A percentile compares a stretch with the other conserved stretches of the same genome.
Conservation (phyloP, 2,888 invertebrate genomes). For the Drosophila subquinaria region DNA sequence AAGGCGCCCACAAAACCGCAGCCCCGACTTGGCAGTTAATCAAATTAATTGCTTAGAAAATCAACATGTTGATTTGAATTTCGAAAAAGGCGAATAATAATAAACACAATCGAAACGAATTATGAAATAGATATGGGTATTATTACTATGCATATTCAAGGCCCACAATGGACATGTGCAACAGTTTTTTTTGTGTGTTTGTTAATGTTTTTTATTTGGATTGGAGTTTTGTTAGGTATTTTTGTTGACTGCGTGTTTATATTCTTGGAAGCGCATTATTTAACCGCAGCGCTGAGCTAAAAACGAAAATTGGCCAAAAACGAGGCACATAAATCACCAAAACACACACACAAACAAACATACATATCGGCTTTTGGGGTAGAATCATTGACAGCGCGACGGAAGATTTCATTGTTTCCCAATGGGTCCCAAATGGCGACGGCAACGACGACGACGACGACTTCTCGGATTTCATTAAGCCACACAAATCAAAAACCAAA, state of each 20-base stretch:
- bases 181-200: slow-evolving; percentile 34
- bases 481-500: slow-evolving; percentile 77
- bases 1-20: slow-evolving; percentile 63
- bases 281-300: slow-evolving; percentile 73
- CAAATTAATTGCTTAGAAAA: slow-evolving; percentile 81
- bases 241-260: slow-evolving; percentile 49
- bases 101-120: slow-evolving; percentile 62
- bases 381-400: slow-evolving; percentile 80
- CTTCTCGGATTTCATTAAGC: slow-evolving; percentile 82
- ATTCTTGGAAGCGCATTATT: slow-evolving; percentile 80
- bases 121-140: slow-evolving; percentile 63
- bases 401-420: slow-evolving; percentile 81
- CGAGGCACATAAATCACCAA: slow-evolving; percentile 78
- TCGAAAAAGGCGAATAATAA: slow-evolving; percentile 26
- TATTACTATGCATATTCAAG: slow-evolving; percentile 73
- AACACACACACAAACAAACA: slow-evolving; percentile 33
- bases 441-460: slow-evolving; percentile 61
- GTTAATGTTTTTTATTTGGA: slow-evolving; percentile 27
- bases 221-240: slow-evolving; percentile 30
- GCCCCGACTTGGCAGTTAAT: slow-evolving; percentile 72
- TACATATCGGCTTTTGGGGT: slow-evolving; percentile 56
- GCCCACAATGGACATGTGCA: slow-evolving; percentile 65
- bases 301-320: slow-evolving; percentile 82
- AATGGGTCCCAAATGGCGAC: slow-evolving; percentile 66
- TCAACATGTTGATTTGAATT: slow-evolving; percentile 71